Conservation (phyloP, 2,888 invertebrate species). For the Stenchaetothrips biformis region DNA sequence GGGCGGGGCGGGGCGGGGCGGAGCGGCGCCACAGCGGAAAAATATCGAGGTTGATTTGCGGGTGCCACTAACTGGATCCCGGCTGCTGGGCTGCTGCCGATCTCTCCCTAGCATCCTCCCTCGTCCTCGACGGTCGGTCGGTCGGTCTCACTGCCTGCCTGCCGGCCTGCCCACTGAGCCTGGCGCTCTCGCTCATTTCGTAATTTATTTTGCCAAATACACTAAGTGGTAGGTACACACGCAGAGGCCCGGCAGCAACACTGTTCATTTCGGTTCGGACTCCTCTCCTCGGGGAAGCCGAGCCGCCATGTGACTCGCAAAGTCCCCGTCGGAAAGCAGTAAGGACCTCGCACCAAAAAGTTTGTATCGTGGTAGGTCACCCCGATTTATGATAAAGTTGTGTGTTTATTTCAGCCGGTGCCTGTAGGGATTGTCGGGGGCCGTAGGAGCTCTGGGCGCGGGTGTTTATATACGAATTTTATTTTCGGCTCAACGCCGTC, state of each 20-base stretch:
- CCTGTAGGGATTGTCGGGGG: no score
- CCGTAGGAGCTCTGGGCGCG: no score
- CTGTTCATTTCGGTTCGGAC: neutral
- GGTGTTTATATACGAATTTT: no score
- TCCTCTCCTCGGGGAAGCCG: no score
- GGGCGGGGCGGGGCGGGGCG: neutral
- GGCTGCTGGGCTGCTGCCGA: neutral
- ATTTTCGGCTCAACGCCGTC: no score
- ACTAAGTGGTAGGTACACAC: conserved; percentile 11
- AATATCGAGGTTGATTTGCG: conserved; percentile 19
- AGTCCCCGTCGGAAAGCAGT: no score
- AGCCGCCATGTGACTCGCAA: no score
- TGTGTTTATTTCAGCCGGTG: no score
- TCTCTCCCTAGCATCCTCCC: neutral
- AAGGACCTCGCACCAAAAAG: no score
- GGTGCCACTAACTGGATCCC: conserved; percentile 5
- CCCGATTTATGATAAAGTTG: no score
- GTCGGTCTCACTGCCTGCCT: neutral
- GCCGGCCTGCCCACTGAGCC: neutral
- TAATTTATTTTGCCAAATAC: conserved; percentile 17
- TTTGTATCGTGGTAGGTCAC: no score
- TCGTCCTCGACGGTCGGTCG: neutral
- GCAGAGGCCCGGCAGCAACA: neutral
- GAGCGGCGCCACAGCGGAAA: neutral
- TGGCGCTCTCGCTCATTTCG: neutral